These are phyloP conservation scores for Chionoecetes opilio DNA, from an alignment of 1,140 invertebrate genomes.

Conservation along the genomic window DNA sequence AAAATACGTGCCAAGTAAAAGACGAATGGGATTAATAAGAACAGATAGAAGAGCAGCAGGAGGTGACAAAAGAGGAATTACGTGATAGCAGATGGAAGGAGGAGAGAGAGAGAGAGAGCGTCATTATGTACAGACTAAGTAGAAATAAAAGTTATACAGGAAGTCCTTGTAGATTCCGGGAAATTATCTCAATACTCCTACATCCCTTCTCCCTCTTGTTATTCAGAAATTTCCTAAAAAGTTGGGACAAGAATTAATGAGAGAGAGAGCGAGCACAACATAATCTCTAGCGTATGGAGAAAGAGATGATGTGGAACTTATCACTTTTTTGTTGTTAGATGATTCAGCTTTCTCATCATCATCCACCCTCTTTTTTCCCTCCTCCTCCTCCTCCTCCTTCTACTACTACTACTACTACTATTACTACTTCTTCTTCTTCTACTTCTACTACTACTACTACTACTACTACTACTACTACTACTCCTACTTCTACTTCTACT, in stretches of 20 bases:
- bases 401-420: no score
- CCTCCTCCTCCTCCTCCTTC: no score
- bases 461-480: background rate
- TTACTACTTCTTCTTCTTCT: no score
- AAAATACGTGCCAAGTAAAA: background rate
- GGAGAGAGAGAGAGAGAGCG: background rate
- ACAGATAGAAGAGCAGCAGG: background rate
- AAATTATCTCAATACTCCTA: background rate
- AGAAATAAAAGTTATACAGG: background rate
- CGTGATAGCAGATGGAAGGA: background rate
- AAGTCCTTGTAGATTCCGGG: background rate
- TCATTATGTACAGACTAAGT: background rate
- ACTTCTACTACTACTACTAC: no score
- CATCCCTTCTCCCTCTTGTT: background rate
- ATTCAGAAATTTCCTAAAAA: background rate
- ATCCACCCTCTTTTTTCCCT: no score
- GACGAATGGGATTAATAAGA: background rate
- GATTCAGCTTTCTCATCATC: no score
- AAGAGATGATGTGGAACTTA: no score
- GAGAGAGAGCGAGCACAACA: slow-evolving; percentile 11
- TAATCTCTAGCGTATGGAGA: no score
- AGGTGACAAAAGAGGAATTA: background rate
- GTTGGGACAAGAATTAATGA: background rate
- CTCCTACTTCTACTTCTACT: background rate
- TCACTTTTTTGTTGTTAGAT: background rate